Base-by-base conservation (phyloP, 2,888 invertebrate species). In the Galerucella pusilla region DNA sequence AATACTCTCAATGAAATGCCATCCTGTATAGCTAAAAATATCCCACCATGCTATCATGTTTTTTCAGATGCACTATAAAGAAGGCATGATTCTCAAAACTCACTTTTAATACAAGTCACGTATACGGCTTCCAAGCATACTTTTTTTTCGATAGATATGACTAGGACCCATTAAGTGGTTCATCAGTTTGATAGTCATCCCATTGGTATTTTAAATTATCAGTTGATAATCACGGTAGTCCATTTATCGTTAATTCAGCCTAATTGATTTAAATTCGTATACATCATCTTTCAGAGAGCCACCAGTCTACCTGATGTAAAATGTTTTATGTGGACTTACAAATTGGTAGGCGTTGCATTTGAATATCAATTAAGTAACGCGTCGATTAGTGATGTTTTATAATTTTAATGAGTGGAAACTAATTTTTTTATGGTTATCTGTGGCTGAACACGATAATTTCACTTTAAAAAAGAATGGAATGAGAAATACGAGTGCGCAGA, bases 341-440 rank as follows among this genome's bases (percentile, higher is more conserved):
- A 77, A 79, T 80, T 80, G 80, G 80, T 80, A 80, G 80, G 80
- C 79, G 81, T 80, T 75, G 75, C 81, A 79, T 78, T 79, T 79
- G 78, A 78, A 80, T 77, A 75, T 79, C 80, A 79, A 80, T 81
- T 79, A 80, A 68, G 75, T 64, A 75, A 80, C 72, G 74, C 78
- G 72, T 76, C 79, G 76, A 79, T 80, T 79, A 78, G 68, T 77
- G 70, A 70, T 61, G 76, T 63, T 69, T 72, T 72, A 67, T 72
- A 72, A 72, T 66, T 72, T 72, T 67, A 72, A 72, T 72, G 72
- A 72, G 46, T 46, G 14, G 60, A 28, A 60, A 60, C 46, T 28
- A 65, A 60, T 46, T 67, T 66, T 71, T 60, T 66, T 49, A 72
- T 67, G 66, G 25, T 25, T 67, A 16, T 20, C 52, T 66, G 25